Evolutionary conservation across 2,888 invertebrate species (phyloP).

Genomic region (Microplitis deprimator): DNA sequence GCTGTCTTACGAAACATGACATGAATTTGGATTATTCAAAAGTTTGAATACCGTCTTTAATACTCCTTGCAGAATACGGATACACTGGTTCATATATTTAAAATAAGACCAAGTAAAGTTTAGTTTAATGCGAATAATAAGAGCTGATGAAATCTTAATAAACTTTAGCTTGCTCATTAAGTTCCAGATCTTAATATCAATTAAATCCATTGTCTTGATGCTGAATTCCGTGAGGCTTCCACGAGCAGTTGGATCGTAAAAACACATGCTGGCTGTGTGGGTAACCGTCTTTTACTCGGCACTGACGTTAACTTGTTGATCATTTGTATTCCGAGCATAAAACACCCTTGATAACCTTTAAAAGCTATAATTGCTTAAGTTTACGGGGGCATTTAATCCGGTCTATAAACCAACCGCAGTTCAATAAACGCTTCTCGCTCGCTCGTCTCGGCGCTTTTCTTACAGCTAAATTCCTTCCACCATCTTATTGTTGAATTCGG

Average conservation of each 20-base stretch:
- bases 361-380: constrained; percentile 61
- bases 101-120: no score
- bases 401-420: constrained; percentile 57
- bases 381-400: constrained; percentile 63
- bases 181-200: background rate
- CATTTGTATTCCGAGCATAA: constrained; percentile 64
- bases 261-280: constrained; percentile 38
- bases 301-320: constrained; percentile 61
- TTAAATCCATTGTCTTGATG: background rate
- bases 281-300: constrained; percentile 27
- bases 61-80: background rate
- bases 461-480: constrained; percentile 37
- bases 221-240: background rate
- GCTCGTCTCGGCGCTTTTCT: constrained; percentile 40
- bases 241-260: constrained; percentile 11
- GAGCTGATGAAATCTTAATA: background rate
- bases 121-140: no score
- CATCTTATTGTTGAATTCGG: background rate
- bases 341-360: constrained; percentile 60
- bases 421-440: constrained; percentile 31
- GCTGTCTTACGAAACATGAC: background rate
- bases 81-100: no score
- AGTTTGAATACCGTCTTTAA: background rate
- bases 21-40: no score
- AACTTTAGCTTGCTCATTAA: background rate